Evolutionary conservation across 30 jellyfish, hydroid and myxozoan genomes (phyloP).

Genomic region (Chrysaora quinquecirrha): DNA sequence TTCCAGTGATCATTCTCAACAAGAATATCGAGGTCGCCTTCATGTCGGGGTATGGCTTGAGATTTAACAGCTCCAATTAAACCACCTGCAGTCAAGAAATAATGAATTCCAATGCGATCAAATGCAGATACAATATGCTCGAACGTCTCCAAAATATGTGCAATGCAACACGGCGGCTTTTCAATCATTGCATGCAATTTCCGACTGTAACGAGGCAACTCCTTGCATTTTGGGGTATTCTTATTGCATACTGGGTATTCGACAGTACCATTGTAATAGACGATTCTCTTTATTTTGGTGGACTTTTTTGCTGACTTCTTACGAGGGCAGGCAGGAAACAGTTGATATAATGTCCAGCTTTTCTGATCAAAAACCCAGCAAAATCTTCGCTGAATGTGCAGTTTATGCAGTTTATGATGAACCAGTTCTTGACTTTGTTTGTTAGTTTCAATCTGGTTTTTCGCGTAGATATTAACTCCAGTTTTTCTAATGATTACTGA

Average conservation of each 20-base stretch:
- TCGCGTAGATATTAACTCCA: too few relatives aligned
- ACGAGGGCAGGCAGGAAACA: slow-evolving; percentile 6
- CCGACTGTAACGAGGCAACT: too few relatives aligned
- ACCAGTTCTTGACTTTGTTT: too few relatives aligned
- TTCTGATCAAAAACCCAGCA: slow-evolving; percentile 21
- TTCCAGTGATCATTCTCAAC: slow-evolving; percentile 35
- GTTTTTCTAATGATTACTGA: too few relatives aligned
- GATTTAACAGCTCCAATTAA: slow-evolving; percentile 55
- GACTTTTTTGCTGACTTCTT: not conserved
- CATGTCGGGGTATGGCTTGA: slow-evolving; percentile 46
- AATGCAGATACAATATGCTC: slow-evolving; percentile 23
- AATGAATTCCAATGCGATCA: not conserved
- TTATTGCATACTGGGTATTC: slow-evolving; percentile 50
- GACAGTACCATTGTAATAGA: slow-evolving; percentile 28
- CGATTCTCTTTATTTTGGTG: slow-evolving; percentile 26
- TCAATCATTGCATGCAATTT: slow-evolving; percentile 21
- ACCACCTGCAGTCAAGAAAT: slow-evolving; percentile 54
- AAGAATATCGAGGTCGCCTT: slow-evolving; percentile 47
- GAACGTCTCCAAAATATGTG: slow-evolving; percentile 52
- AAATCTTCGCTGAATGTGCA: not conserved
- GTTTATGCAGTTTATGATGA: too few relatives aligned
- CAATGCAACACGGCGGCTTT: slow-evolving; percentile 69
- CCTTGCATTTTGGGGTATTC: slow-evolving; percentile 34
- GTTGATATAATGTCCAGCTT: slow-evolving; percentile 29
- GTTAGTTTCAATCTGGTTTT: too few relatives aligned